Evolutionary conservation across 2,113 vertebrate genomes (phyloP), one percentile per base, ranked within the genome.

Genomic region (Anoplopoma fimbria): DNA sequence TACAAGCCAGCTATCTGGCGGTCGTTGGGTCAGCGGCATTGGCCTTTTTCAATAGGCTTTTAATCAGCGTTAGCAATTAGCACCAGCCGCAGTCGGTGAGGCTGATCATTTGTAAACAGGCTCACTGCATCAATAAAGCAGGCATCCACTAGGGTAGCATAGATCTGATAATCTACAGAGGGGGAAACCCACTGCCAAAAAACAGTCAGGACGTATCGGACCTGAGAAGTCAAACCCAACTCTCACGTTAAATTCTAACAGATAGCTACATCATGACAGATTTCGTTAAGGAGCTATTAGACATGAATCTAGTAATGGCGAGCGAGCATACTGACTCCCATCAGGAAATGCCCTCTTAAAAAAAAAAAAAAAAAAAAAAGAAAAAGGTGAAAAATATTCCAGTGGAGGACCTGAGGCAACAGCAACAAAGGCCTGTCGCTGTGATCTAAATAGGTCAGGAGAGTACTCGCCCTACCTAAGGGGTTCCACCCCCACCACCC

Each of bases 371-470:
- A 62, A 47, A 3, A 15, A 47, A 47, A 49, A 49, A 42, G 12
- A 62, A n/a, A 49, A 49, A 85, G 70, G 84, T 88, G 79, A 84
- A 42, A 89, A 64, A 86, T 57, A 73, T 82, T 85, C 34, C 67
- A 51, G 42, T 34, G 42, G 62, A 58, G 64, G 82, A 88, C 83
- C 84, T 23, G 75, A 81, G 64, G 72, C 71, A 42, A 72, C 33
- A 51, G 81, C 45, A 86, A 90, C 84, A 87, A 82, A 86, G 81
- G 70, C 77, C 72, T 60, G 75, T 79, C 72, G 57, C 65, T 75
- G 82, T 87, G 89, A 85, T 91, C 78, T 87, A 95, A 93, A 90
- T 94, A 93, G 93, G 93, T 93, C 93, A 95, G 85, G 77, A 69
- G 89, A 93, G 83, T 63, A 73, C 80, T 87, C 38, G 36, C 67